phyloP scores from a whole-genome alignment of 2,113 vertebrate genomes.

The Sisor rabdophorus region DNA sequence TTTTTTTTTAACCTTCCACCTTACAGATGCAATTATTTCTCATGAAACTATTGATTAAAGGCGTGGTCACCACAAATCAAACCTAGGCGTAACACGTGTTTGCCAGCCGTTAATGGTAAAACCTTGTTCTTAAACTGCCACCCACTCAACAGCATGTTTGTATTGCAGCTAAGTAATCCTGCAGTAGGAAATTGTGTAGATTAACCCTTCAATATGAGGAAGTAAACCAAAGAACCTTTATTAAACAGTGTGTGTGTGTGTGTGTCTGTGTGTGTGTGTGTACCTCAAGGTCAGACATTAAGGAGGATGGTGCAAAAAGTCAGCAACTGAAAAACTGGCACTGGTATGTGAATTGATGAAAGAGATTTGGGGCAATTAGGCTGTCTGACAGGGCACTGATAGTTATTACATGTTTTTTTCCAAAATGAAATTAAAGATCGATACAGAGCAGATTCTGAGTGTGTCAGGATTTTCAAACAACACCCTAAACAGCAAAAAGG shows the following conservation, averaged over 20 bases:
- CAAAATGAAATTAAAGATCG: not conserved
- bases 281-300: not conserved
- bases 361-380: not conserved
- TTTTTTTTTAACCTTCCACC: not conserved
- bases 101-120: not conserved
- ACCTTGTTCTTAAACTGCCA: not conserved
- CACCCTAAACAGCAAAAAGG: not conserved
- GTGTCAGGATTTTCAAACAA: not conserved
- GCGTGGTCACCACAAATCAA: not conserved
- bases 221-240: not conserved
- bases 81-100: not conserved
- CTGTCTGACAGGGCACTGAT: not conserved
- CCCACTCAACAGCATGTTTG: slow-evolving; percentile 1
- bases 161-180: not conserved
- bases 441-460: not conserved
- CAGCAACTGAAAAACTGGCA: not conserved
- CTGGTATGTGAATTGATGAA: not conserved
- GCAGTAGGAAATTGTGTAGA: not conserved
- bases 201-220: not conserved
- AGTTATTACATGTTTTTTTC: not conserved
- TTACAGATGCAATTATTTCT: not conserved
- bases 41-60: slow-evolving; percentile 12
- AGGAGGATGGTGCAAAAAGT: not conserved
- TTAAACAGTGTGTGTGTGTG: not conserved
- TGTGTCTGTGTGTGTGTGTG: not conserved